Evolutionary conservation across 2,888 invertebrate species (phyloP).

Genomic region (Boloria euphrosyne): DNA sequence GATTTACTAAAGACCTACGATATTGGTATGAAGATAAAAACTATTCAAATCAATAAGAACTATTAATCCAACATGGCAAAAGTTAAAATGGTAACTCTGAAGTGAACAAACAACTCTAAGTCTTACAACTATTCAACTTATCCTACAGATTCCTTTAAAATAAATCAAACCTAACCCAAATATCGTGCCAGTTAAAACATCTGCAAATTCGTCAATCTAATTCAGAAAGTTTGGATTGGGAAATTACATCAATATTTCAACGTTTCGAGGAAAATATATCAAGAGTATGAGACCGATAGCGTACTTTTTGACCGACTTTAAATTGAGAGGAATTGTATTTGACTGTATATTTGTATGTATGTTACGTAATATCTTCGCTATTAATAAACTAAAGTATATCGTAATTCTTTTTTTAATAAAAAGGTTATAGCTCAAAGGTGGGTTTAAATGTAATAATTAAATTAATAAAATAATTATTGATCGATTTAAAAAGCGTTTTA

Average conservation of each 20-base stretch:
- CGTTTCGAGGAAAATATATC: conserved; percentile 44
- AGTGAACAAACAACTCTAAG: conserved; percentile 6
- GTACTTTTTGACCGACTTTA: conserved; percentile 2
- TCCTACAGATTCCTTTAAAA: conserved; percentile 6
- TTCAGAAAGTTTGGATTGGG: conserved; percentile 44
- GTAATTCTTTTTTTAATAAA: too few species aligned
- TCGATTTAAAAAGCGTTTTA: too few species aligned
- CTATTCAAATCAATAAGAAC: conserved; percentile 3
- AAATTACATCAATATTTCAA: conserved; percentile 45
- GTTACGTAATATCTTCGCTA: too few species aligned
- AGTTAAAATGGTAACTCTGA: conserved; percentile 13
- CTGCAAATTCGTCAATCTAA: conserved; percentile 29
- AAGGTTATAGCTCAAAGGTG: too few species aligned
- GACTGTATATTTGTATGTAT: too few species aligned
- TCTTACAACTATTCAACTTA: conserved; percentile 11
- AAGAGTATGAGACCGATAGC: conserved; percentile 39
- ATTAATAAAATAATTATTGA: too few species aligned
- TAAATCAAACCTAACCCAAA: conserved; percentile 6
- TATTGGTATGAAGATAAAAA: too few species aligned
- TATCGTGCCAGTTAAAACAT: conserved; percentile 9
- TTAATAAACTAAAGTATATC: too few species aligned
- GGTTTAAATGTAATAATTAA: too few species aligned
- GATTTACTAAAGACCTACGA: too few species aligned
- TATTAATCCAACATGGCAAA: conserved; percentile 2
- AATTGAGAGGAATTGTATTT: too few species aligned